A percentile compares a stretch with the other conserved stretches of the same genome.
Evolutionary conservation across 2,797 vertebrate species (phyloP).

Genomic region (Cephalopachus bancanus): DNA sequence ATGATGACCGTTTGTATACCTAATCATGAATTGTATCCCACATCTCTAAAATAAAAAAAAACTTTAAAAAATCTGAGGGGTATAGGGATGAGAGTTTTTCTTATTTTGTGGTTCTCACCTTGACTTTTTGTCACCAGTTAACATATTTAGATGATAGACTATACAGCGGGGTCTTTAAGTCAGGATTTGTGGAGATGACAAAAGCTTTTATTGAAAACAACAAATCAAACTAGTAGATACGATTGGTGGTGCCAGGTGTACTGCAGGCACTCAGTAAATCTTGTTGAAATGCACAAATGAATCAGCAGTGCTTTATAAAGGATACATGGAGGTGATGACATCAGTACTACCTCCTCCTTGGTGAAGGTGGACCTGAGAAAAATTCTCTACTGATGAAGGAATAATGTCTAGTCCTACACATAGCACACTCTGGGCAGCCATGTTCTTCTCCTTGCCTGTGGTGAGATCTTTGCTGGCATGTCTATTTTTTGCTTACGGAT

Average conservation of each 20-base stretch:
- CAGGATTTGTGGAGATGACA: background rate
- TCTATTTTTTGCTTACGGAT: background rate
- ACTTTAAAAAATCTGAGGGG: background rate
- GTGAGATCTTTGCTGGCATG: fast-evolving
- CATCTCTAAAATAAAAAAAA: too few relatives aligned
- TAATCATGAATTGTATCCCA: too few relatives aligned
- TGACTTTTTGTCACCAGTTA: background rate
- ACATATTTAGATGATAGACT: background rate
- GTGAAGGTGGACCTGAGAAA: background rate
- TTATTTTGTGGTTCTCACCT: background rate
- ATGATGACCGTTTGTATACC: too few relatives aligned
- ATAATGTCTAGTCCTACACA: fast-evolving
- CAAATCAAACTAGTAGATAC: background rate
- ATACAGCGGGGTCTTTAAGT: background rate
- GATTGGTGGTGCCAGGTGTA: background rate
- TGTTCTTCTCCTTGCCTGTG: fast-evolving
- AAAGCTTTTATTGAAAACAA: background rate
- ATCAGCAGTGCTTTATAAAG: background rate
- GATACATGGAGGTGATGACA: fast-evolving
- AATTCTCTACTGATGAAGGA: background rate
- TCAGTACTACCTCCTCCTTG: fast-evolving
- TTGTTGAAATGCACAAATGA: background rate
- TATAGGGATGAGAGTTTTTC: background rate
- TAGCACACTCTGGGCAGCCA: fast-evolving
- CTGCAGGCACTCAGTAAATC: background rate